Percentiles rank a stretch among this genome's conserved stretches.
phyloP scores from a whole-genome alignment of 2,888 invertebrate species.

The Dyspetes luteomarginatus region DNA sequence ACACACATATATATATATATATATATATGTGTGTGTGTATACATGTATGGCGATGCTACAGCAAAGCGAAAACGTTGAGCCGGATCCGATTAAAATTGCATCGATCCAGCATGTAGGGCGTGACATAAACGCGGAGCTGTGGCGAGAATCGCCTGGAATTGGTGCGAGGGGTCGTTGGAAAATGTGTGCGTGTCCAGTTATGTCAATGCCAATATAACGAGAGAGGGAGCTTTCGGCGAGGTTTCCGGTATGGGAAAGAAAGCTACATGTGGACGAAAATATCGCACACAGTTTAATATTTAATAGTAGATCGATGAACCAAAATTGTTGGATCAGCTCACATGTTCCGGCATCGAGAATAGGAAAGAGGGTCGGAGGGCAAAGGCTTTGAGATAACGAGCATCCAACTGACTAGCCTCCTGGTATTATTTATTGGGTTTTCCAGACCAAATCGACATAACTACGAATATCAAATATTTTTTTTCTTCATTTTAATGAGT shows the following conservation, averaged over 20 bases:
- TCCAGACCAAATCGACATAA: too few species aligned
- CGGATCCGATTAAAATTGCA: conserved; percentile 59
- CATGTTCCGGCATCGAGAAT: not conserved
- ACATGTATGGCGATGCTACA: not conserved
- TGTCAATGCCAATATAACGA: conserved; percentile 40
- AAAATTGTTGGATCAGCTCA: conserved; percentile 5
- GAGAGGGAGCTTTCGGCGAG: not conserved
- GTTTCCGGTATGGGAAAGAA: conserved; percentile 22
- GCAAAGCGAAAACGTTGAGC: conserved; percentile 37
- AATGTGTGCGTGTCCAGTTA: conserved; percentile 8
- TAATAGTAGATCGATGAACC: conserved; percentile 27
- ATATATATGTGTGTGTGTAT: not conserved
- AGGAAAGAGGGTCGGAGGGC: not conserved
- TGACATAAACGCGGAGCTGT: conserved; percentile 9
- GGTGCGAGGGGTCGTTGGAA: not conserved
- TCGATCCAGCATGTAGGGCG: conserved; percentile 25
- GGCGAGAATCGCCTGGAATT: too few species aligned
- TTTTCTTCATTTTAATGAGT: too few species aligned
- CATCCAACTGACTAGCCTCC: not conserved
- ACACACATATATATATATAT: not conserved
- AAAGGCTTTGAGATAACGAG: conserved; percentile 19
- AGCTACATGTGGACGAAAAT: not conserved
- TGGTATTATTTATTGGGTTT: too few species aligned
- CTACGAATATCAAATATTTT: too few species aligned
- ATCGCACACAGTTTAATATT: conserved; percentile 18